These are phyloP conservation scores for Aethina tumida DNA, from an alignment of 1,140 invertebrate genomes.

Conservation along the genomic window DNA sequence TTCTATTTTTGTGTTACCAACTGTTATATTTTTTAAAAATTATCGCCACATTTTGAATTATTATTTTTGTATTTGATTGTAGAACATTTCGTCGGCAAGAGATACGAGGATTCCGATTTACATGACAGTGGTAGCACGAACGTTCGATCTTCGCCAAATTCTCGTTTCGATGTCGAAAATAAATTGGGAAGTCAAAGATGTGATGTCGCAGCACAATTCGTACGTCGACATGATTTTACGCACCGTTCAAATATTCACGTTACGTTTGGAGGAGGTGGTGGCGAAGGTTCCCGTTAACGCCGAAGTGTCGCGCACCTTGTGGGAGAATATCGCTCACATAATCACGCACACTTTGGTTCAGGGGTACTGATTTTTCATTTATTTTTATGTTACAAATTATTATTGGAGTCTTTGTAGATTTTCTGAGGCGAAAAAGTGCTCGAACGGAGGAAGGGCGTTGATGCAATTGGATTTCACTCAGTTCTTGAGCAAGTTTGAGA, in stretches of 20 bases:
- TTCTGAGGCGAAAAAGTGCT: constrained; percentile 85
- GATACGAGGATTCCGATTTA: constrained; percentile 80
- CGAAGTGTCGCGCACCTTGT: constrained; percentile 62
- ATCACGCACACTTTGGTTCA: constrained; percentile 83
- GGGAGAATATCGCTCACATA: constrained; percentile 79
- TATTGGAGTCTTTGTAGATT: constrained; percentile 53
- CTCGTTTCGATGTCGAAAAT: constrained; percentile 81
- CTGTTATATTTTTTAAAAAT: too few species aligned
- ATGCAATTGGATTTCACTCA: constrained; percentile 99
- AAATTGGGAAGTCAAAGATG: constrained; percentile 92
- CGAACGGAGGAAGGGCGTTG: constrained; percentile 87
- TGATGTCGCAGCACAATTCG: constrained; percentile 88
- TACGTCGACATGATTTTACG: constrained; percentile 73
- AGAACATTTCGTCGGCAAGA: constrained; percentile 57
- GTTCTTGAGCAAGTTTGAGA: constrained; percentile 83
- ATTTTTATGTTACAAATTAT: background rate
- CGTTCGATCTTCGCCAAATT: constrained; percentile 71
- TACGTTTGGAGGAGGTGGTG: constrained; percentile 59
- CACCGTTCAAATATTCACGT: constrained; percentile 70
- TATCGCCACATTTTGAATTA: too few species aligned
- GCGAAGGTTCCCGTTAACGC: constrained; percentile 57
- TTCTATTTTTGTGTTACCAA: too few species aligned
- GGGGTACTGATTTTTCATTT: constrained; percentile 48
- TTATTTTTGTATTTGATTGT: too few species aligned
- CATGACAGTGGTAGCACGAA: constrained; percentile 66